Base-by-base conservation (phyloP, 2,797 vertebrate genomes). In the Borostomias antarcticus region DNA sequence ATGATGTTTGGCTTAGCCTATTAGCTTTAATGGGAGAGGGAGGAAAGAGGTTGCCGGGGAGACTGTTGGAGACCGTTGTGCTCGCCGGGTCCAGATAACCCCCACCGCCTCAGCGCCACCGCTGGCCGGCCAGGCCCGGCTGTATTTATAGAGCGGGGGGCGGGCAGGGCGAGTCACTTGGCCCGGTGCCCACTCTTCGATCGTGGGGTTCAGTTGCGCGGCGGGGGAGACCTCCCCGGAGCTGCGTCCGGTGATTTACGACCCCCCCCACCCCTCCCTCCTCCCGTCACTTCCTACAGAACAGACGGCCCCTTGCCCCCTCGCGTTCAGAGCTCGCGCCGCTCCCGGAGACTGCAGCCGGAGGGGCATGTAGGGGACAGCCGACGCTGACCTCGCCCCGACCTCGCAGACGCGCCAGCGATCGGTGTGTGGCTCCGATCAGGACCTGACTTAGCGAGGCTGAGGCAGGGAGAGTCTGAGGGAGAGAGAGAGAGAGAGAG, bases 171-270 rank as follows among this genome's bases (percentile, higher is more conserved):
- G 84, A 81, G 70, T 85, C 77, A 82, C 76, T 88, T 90, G 89
- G 92, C 90, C 48, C 9, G 15, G 70, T 75, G 88, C 89, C 89
- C 79, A 48, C 71, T 58, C 76, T 79, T 77, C 50, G 62, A 87
- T 83, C 81, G 76, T 88, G 88, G 85, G 80, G 89, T 93, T 87
- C 89, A 92, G 85, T 85, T 84, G 85, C 83, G 79, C 85, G 75
- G 77, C 68, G 67, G 75, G 77, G 69, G 67, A 77, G 75, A 70
- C 51, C 66, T 63, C 62, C 30, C 5, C 23, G 69, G 77, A 69
- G 81, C 84, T 73, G 62, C 75, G 76, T 71, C 75, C 64, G 58
- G 75, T 71, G 73, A 80, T 85, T 86, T 86, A 80, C 62, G 63
- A 53, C 56, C 11, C 32, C 33, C 66, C 62, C 58, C 62, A 64